Conservation (phyloP, 37 sponge, comb jelly and placozoan species). For the Beroe forskalii region DNA sequence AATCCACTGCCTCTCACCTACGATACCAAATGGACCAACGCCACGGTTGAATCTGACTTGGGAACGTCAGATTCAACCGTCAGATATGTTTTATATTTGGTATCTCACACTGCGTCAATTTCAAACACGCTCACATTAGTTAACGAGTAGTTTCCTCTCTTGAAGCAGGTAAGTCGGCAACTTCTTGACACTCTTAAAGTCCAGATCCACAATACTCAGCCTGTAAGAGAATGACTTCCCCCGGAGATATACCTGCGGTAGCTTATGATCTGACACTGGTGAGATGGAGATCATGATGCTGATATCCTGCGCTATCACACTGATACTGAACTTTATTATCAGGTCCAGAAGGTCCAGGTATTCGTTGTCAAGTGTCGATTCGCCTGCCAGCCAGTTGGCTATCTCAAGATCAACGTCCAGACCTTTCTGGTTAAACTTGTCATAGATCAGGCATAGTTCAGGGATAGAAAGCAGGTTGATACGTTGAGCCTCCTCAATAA, state of each 20-base stretch:
- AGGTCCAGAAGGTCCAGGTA: background rate
- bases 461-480: slow-evolving; percentile 22
- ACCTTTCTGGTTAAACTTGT: background rate
- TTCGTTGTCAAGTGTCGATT: background rate
- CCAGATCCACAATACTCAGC: slow-evolving; percentile 44
- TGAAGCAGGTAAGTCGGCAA: slow-evolving; percentile 18
- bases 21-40: no score
- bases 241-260: background rate
- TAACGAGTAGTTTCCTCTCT: background rate
- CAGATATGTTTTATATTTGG: no score
- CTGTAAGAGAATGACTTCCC: slow-evolving; percentile 12
- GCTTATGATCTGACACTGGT: background rate
- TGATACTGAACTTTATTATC: slow-evolving; percentile 28
- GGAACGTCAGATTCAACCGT: no score
- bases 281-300: slow-evolving; percentile 51
- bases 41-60: no score
- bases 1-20: no score
- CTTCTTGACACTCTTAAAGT: slow-evolving; percentile 53
- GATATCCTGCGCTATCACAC: slow-evolving; percentile 41
- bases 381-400: slow-evolving; percentile 37
- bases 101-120: no score
- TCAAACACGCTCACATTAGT: no score
- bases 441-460: slow-evolving; percentile 6
- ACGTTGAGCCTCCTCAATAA: slow-evolving; percentile 52
- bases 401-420: slow-evolving; percentile 15